phyloP scores from a whole-genome alignment of 1,140 invertebrate species.

The Branchinecta lynchi region DNA sequence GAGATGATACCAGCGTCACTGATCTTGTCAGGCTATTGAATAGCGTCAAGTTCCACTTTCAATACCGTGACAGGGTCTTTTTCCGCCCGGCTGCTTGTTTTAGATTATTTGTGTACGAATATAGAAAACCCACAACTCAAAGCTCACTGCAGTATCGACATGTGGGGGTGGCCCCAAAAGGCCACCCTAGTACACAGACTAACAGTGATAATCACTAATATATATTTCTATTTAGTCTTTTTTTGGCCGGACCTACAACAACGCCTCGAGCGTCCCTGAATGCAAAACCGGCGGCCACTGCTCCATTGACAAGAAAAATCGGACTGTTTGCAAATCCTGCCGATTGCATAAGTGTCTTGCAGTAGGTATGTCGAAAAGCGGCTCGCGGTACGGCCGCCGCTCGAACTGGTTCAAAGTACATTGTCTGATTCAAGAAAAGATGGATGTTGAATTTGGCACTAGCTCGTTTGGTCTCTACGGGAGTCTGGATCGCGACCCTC shows the following conservation, averaged over 20 bases:
- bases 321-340: constrained; percentile 40
- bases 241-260: constrained; percentile 41
- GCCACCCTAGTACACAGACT: no score
- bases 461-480: constrained; percentile 3
- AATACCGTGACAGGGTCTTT: no score
- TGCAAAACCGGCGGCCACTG: constrained; percentile 35
- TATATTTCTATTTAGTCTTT: constrained; percentile 36
- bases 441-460: constrained; percentile 7
- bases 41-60: no score
- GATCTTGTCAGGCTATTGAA: no score
- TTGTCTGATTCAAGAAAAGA: constrained; percentile 32
- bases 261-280: constrained; percentile 32
- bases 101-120: no score
- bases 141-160: no score
- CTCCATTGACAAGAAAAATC: constrained; percentile 37
- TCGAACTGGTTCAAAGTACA: constrained; percentile 37
- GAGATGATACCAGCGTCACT: no score
- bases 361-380: constrained; percentile 40
- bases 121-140: no score
- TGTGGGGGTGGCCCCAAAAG: no score
- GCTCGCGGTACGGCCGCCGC: constrained; percentile 29
- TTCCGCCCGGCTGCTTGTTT: no score
- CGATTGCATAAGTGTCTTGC: constrained; percentile 37
- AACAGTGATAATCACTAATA: constrained; percentile 21
- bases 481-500: neutral